Evolutionary conservation across 1,140 invertebrate genomes (phyloP), one percentile per base, ranked within the genome.

Genomic region (Schlechtendalia chinensis): DNA sequence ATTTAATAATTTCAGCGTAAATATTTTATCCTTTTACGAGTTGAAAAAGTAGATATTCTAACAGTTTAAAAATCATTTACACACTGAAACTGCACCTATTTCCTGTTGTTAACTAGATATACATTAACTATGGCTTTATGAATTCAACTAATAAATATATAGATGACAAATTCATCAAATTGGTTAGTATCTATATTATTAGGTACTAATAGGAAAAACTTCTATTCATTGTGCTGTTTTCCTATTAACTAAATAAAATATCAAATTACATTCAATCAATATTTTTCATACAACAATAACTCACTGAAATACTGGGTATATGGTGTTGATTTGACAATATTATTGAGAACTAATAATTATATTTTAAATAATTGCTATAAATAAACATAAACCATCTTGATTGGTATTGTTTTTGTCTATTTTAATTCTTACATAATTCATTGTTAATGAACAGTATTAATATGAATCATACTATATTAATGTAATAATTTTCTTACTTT

Each of bases 401-500:
- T 39, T 8, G 32, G 32, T 39, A 8, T 39, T 39, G 32, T 8
- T 39, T 39, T 39, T 39, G 3, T 8, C 32, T 39, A 39, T 39
- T 39, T 39, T 4, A 8, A 39, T 39, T 39, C 32, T 4, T 39
- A 3, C 32, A 4, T 39, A 39, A 39, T 39, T 39, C 32, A 8
- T 39, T 39, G 3, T 39, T 8, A 3, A 39, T 4, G 8, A 39
- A 39, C 8, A 53, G n/a, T 17, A 72, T 29, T 27, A 27, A 47
- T 71, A 47, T 29, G 16, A 12, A 27, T 71, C n/a, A 16, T 53
- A 54, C 16, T 27, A 53, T 72, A n/a, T 72, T 5, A 53, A 29
- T 11, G 19, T n/a, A 12, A 74, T n/a, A 56, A 39, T 22, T 32
- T n/a, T 32, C 71, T 74, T 74, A 74, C 71, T 74, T 74, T 39